Conservation (phyloP, 1,140 invertebrate species). For the Nebria ingens region DNA sequence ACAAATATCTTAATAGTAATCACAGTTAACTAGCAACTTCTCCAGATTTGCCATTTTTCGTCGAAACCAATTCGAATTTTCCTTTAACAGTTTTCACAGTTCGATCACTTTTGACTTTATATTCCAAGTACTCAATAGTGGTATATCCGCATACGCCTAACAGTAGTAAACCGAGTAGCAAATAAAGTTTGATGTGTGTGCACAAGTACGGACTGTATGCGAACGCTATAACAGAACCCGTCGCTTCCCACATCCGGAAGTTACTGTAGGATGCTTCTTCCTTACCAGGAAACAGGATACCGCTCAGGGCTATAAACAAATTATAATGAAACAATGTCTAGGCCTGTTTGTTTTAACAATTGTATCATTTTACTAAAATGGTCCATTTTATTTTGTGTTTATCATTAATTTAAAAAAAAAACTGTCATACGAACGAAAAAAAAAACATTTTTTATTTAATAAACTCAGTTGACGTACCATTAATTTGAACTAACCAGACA, state of each 20-base stretch:
- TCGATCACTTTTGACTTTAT: slow-evolving; percentile 6
- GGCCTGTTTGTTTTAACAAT: too few species aligned
- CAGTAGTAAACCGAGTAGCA: slow-evolving; percentile 59
- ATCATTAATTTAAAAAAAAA: too few species aligned
- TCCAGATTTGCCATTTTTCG: slow-evolving; percentile 15
- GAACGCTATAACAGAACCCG: slow-evolving; percentile 81
- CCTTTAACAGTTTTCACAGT: slow-evolving; percentile 10
- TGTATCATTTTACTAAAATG: too few species aligned
- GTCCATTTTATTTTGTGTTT: too few species aligned
- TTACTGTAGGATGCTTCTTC: slow-evolving; percentile 90
- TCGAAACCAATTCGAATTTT: slow-evolving; percentile 16
- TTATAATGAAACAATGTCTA: too few species aligned
- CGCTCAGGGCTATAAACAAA: slow-evolving; percentile 70
- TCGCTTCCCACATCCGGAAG: slow-evolving; percentile 83
- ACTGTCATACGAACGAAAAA: too few species aligned
- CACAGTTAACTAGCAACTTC: slow-evolving; percentile 19
- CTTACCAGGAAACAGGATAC: slow-evolving; percentile 74
- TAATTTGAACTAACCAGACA: slow-evolving; percentile 90
- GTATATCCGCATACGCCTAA: slow-evolving; percentile 64
- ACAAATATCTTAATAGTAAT: not conserved
- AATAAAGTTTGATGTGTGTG: slow-evolving; percentile 62
- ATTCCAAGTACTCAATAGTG: slow-evolving; percentile 22
- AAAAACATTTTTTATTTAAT: slow-evolving; percentile 9
- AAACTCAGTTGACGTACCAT: slow-evolving; percentile 49
- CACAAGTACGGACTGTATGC: slow-evolving; percentile 66